Conservation (phyloP, 2,888 invertebrate species). For the Sminthurinus aureus region DNA sequence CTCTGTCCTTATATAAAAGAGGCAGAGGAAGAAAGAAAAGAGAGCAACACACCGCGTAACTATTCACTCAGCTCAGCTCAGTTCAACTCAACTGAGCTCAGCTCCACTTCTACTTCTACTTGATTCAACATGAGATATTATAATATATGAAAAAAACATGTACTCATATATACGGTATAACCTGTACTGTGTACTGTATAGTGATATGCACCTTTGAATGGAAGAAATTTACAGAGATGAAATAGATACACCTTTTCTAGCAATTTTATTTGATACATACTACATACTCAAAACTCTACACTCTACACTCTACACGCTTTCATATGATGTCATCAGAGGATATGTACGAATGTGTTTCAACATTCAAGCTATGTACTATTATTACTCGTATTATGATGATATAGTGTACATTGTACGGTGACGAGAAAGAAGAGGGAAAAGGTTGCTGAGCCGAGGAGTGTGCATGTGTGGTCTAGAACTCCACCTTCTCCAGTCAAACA, state of each 20-base stretch:
- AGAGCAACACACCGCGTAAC: neutral
- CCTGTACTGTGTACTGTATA: neutral
- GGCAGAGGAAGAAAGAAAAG: neutral
- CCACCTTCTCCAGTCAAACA: conserved; percentile 38
- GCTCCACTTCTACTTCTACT: neutral
- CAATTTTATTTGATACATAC: neutral
- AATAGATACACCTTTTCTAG: neutral
- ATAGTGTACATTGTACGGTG: too few species aligned
- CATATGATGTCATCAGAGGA: too few species aligned
- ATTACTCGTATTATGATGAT: too few species aligned
- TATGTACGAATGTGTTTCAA: neutral
- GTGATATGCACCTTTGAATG: neutral
- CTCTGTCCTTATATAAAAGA: neutral
- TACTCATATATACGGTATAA: neutral
- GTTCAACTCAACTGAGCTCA: too few species aligned
- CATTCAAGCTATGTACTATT: neutral
- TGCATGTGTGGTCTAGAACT: conserved; percentile 18
- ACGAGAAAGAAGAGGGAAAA: neutral
- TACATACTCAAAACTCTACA: neutral
- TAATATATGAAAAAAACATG: neutral
- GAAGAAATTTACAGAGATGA: neutral
- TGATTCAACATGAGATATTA: neutral
- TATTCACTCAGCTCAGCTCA: neutral
- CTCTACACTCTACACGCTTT: too few species aligned
- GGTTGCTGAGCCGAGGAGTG: neutral